phyloP scores from a whole-genome alignment of 2,797 vertebrate species.

The Enteromius fasciolatus region DNA sequence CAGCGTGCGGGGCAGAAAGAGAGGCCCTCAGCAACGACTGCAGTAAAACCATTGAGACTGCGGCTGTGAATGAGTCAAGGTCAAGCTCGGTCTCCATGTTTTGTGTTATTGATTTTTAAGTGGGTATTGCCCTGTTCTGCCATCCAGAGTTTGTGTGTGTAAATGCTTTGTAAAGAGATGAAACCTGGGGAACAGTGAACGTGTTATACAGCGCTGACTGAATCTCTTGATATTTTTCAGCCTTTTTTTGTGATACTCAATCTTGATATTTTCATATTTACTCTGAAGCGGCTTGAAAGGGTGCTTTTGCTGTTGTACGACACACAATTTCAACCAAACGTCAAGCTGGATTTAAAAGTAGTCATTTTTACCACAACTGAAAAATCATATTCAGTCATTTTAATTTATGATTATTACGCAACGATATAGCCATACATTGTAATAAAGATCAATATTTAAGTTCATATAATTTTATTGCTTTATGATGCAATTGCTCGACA shows the following conservation, averaged over 20 bases:
- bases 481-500: not conserved
- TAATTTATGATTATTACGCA: not conserved
- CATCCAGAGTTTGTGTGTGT: not conserved
- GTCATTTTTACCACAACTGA: not conserved
- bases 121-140: not conserved
- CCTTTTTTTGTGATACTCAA: too few relatives aligned
- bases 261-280: not conserved
- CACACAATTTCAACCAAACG: not conserved
- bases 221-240: too few relatives aligned
- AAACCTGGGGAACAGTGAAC: too few relatives aligned
- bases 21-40: not conserved
- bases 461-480: not conserved
- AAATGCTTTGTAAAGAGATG: not conserved
- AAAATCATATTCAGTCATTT: not conserved
- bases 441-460: not conserved
- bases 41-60: not conserved
- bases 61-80: not conserved
- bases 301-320: not conserved
- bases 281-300: not conserved
- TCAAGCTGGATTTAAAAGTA: not conserved
- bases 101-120: slow-evolving; percentile 4
- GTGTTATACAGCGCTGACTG: too few relatives aligned
- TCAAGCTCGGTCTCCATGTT: not conserved
- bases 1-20: not conserved
- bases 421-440: not conserved